Evolutionary conservation across 2,888 invertebrate species (phyloP).

Genomic region (Bugulina stolonifera): DNA sequence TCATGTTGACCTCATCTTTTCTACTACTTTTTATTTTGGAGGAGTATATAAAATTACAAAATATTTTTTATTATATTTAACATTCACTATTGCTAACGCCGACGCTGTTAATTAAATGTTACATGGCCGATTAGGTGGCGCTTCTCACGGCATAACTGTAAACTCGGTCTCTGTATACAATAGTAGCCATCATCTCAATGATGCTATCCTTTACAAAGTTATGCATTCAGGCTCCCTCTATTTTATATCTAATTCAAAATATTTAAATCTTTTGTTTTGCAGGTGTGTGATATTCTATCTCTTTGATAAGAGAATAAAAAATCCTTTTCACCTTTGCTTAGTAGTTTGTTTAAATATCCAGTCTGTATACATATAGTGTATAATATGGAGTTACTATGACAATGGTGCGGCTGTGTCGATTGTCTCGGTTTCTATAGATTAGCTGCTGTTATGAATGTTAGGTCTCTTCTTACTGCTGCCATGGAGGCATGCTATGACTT

Average conservation of each 20-base stretch:
- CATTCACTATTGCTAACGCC: too few species aligned
- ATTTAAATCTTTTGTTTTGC: conserved; percentile 18
- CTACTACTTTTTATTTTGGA: too few species aligned
- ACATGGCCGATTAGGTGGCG: not conserved
- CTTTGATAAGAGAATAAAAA: not conserved
- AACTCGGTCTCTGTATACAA: too few species aligned
- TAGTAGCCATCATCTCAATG: not conserved
- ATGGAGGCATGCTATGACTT: not conserved
- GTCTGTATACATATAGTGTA: not conserved
- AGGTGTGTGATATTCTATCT: conserved; percentile 5
- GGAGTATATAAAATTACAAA: too few species aligned
- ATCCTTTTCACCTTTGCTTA: too few species aligned
- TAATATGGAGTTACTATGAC: not conserved
- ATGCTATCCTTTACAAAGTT: not conserved
- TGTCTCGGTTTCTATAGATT: not conserved
- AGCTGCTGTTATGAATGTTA: not conserved
- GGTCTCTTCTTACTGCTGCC: not conserved
- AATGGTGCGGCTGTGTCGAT: not conserved
- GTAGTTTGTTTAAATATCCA: too few species aligned
- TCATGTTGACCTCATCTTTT: too few species aligned
- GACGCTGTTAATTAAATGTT: not conserved
- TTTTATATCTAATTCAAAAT: conserved; percentile 10
- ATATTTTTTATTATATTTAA: too few species aligned
- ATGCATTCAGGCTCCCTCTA: not conserved
- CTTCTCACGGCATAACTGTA: not conserved